Conservation (phyloP, 2,113 vertebrate genomes). For the Gasterosteus nipponicus region DNA sequence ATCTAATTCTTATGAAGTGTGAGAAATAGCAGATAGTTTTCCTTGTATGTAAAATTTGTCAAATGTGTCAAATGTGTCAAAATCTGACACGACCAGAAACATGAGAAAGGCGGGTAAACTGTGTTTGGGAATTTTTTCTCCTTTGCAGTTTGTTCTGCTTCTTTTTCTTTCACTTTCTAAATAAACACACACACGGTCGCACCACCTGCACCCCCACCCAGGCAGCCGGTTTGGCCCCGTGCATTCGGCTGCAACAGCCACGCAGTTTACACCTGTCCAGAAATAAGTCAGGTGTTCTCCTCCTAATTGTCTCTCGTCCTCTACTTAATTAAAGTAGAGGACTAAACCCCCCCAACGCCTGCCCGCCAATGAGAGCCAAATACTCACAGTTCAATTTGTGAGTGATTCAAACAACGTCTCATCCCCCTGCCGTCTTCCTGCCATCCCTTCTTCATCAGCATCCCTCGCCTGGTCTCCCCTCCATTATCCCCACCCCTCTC, state of each 20-base stretch:
- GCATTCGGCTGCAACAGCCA: constrained; percentile 34
- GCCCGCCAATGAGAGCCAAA: not conserved
- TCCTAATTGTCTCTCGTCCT: constrained; percentile 14
- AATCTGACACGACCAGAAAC: not conserved
- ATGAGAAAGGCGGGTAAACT: not conserved
- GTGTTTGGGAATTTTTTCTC: not conserved
- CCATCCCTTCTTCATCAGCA: constrained; percentile 7
- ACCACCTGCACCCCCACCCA: constrained; percentile 10
- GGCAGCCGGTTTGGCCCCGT: constrained; percentile 39
- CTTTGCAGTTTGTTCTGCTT: not conserved
- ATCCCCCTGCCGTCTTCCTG: not conserved
- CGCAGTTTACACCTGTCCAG: constrained; percentile 38
- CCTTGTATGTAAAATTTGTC: not conserved
- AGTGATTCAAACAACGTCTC: constrained; percentile 2
- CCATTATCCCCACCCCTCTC: not conserved
- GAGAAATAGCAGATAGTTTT: not conserved
- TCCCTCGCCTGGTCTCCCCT: not conserved
- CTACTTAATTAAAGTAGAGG: not conserved
- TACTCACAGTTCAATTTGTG: not conserved
- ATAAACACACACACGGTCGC: constrained; percentile 11
- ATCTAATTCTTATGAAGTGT: not conserved
- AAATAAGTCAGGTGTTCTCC: constrained; percentile 30
- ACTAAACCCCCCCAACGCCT: too few species aligned
- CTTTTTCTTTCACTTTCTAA: constrained; percentile 2
- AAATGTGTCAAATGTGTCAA: not conserved